Percentiles rank a stretch among this genome's conserved stretches.
phyloP scores from a whole-genome alignment of 2,888 invertebrate genomes.

The Hetaerina titia region DNA sequence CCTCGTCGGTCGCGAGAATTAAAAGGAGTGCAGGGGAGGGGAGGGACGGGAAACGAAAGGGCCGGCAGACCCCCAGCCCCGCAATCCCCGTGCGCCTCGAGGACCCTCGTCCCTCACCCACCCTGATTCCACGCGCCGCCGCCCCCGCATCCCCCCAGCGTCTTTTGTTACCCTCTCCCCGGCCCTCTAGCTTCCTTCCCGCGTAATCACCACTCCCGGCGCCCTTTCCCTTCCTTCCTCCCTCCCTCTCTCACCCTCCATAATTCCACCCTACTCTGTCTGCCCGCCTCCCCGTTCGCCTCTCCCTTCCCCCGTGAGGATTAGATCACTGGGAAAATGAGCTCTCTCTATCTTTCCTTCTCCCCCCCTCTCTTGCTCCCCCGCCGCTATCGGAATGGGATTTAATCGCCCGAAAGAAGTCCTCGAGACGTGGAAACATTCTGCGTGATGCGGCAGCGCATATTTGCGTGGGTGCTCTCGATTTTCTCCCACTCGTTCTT shows the following conservation, averaged over 20 bases:
- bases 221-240: too few relatives aligned
- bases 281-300: background rate
- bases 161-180: background rate
- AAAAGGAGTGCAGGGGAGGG: background rate
- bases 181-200: background rate
- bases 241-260: background rate
- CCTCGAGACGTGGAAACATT: conserved; percentile 15
- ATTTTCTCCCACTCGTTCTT: background rate
- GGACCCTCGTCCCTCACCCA: background rate
- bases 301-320: background rate
- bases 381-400: background rate
- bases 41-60: background rate
- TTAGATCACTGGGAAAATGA: background rate
- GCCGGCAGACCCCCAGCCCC: background rate
- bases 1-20: background rate
- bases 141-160: background rate
- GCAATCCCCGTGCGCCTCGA: background rate
- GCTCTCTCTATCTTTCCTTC: background rate
- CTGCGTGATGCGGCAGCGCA: background rate
- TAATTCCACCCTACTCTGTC: background rate
- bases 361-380: background rate
- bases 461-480: background rate
- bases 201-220: background rate
- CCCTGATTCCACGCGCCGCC: background rate
- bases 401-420: background rate